Conservation (phyloP, 2,113 vertebrate species). For the Planiliza haematocheilus region DNA sequence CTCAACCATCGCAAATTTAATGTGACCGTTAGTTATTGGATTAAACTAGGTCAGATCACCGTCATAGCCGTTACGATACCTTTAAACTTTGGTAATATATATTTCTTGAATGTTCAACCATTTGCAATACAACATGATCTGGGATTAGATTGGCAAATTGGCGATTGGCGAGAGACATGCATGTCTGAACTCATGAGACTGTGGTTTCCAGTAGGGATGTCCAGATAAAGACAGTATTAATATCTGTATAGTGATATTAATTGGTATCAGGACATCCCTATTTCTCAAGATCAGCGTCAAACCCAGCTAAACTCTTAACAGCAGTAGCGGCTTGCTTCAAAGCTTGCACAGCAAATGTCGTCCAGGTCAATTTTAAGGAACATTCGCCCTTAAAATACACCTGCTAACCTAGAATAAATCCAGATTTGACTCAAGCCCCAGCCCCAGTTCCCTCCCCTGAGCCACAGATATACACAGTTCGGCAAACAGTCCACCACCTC, state of each 20-base stretch:
- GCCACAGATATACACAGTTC: constrained; percentile 60
- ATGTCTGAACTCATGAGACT: background rate
- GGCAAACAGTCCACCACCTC: constrained; percentile 40
- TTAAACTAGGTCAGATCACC: background rate
- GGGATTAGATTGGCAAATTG: too few species aligned
- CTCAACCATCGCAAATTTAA: too few species aligned
- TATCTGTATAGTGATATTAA: too few species aligned
- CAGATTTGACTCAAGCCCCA: background rate
- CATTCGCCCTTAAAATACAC: too few species aligned
- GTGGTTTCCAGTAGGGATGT: background rate
- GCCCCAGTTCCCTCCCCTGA: constrained; percentile 20
- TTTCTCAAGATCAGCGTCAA: background rate
- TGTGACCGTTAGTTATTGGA: too few species aligned
- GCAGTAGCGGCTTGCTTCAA: constrained; percentile 6
- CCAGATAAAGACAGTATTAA: too few species aligned
- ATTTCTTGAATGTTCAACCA: background rate
- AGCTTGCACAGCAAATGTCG: background rate
- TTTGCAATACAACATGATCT: background rate
- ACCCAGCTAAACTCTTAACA: background rate
- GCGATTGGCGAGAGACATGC: too few species aligned
- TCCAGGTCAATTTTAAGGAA: background rate
- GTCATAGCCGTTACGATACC: background rate
- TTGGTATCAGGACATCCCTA: too few species aligned
- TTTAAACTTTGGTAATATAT: background rate
- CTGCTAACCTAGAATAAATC: background rate